Conservation (phyloP, 2,888 invertebrate species). For the Ecliptopera silaceata region DNA sequence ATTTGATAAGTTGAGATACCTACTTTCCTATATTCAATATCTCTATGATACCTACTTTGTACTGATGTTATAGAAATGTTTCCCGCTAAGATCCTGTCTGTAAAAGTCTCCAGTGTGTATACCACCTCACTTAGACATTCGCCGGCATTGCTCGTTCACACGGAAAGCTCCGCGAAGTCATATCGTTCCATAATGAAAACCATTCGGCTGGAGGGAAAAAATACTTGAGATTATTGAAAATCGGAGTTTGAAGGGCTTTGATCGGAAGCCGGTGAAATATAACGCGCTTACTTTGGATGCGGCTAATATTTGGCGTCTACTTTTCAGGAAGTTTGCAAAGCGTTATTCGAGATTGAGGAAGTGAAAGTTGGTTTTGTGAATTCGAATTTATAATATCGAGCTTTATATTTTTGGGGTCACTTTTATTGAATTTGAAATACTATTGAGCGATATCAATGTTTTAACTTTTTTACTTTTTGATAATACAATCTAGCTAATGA, state of each 20-base stretch:
- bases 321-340: constrained; percentile 20
- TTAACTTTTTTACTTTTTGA: too few species aligned
- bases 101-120: constrained; percentile 37
- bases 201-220: constrained; percentile 44
- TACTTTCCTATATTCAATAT: too few species aligned
- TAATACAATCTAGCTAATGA: too few species aligned
- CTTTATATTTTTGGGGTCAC: not conserved
- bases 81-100: not conserved
- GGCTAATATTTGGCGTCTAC: constrained; percentile 26
- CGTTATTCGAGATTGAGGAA: constrained; percentile 26
- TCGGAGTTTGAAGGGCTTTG: constrained; percentile 48
- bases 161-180: constrained; percentile 53
- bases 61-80: too few species aligned
- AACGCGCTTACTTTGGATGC: constrained; percentile 28
- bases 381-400: not conserved
- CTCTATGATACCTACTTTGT: too few species aligned
- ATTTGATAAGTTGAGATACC: too few species aligned
- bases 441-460: not conserved
- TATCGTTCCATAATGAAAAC: constrained; percentile 52
- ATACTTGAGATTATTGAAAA: constrained; percentile 52
- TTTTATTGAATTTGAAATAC: not conserved
- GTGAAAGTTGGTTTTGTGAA: constrained; percentile 3
- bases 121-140: constrained; percentile 38
- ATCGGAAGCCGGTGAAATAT: constrained; percentile 39
- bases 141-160: constrained; percentile 44